Percentiles rank a stretch among this genome's conserved stretches.
Conservation (phyloP, 2,888 invertebrate species). For the Neoascia interrupta region DNA sequence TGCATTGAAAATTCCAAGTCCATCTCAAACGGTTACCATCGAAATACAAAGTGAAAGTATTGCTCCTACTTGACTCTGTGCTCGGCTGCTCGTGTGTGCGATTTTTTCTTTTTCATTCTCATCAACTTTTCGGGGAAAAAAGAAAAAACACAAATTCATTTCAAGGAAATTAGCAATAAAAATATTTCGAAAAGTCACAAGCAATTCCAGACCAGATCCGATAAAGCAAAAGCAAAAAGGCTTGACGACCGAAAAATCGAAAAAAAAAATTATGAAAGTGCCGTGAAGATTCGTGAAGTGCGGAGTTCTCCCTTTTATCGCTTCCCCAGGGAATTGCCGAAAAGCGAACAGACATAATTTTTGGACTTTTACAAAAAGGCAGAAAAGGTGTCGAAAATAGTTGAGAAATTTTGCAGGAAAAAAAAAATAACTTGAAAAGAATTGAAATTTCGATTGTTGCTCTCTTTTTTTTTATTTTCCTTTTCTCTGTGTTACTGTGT, state of each 20-base stretch:
- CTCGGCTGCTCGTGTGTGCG: constrained; percentile 60
- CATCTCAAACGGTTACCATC: constrained; percentile 49
- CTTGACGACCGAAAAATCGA: constrained; percentile 12
- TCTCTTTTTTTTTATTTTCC: constrained; percentile 63
- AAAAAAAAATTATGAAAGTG: constrained; percentile 46
- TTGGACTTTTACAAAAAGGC: constrained; percentile 16
- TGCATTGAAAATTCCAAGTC: constrained; percentile 59
- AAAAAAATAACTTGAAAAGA: constrained; percentile 50
- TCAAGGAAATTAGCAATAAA: constrained; percentile 10
- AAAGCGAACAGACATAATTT: constrained; percentile 9
- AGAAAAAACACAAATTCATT: constrained; percentile 44
- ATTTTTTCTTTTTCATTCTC: constrained; percentile 49
- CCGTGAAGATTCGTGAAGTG: constrained; percentile 57
- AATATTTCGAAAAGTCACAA: constrained; percentile 17
- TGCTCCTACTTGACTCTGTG: constrained; percentile 59
- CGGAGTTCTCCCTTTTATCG: constrained; percentile 47
- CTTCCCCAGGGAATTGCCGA: neutral
- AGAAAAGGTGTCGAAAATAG: constrained; percentile 57
- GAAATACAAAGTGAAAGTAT: constrained; percentile 69
- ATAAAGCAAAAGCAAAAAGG: too few species aligned
- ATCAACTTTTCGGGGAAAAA: constrained; percentile 54
- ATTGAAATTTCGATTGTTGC: constrained; percentile 68
- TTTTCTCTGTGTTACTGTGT: constrained; percentile 53
- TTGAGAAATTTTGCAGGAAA: constrained; percentile 52
- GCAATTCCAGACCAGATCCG: constrained; percentile 23